Conservation (phyloP, 2,888 invertebrate species). For the Junonia oenone region DNA sequence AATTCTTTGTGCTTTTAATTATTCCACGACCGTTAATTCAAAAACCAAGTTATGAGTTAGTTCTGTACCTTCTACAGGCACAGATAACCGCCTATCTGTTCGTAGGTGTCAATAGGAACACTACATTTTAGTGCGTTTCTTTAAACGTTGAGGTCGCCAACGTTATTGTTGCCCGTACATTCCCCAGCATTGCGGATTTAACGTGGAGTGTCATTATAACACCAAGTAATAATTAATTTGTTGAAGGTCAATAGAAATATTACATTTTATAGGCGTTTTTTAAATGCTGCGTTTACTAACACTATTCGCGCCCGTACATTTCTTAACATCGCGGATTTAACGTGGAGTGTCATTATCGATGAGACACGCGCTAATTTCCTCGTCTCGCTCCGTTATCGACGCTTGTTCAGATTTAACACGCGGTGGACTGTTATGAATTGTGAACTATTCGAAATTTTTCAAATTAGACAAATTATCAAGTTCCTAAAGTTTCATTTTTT, state of each 20-base stretch:
- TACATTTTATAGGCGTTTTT: neutral
- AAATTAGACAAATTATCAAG: neutral
- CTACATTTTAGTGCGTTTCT: too few relatives aligned
- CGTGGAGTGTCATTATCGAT: slow-evolving; percentile 64
- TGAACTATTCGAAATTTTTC: neutral
- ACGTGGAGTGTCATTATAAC: too few relatives aligned
- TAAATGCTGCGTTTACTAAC: neutral
- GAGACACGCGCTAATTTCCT: slow-evolving; percentile 68
- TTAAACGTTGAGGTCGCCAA: too few relatives aligned
- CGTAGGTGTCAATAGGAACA: too few relatives aligned
- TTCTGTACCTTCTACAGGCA: too few relatives aligned
- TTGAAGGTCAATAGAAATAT: too few relatives aligned
- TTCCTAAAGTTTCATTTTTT: neutral
- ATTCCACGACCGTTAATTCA: too few relatives aligned
- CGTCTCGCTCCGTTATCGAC: slow-evolving; percentile 36
- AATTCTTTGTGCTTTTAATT: too few relatives aligned
- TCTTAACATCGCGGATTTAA: slow-evolving; percentile 35
- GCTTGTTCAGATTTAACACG: slow-evolving; percentile 33
- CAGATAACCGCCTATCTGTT: too few relatives aligned
- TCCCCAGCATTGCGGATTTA: slow-evolving; percentile 29
- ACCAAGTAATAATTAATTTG: slow-evolving; percentile 29
- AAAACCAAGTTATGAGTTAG: too few relatives aligned
- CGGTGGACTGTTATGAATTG: slow-evolving; percentile 6
- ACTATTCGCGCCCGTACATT: slow-evolving; percentile 16
- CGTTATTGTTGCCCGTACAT: too few relatives aligned